These are phyloP conservation scores for Gandaritis pyraliata DNA, from an alignment of 2,888 invertebrate genomes.

Conservation along the genomic window DNA sequence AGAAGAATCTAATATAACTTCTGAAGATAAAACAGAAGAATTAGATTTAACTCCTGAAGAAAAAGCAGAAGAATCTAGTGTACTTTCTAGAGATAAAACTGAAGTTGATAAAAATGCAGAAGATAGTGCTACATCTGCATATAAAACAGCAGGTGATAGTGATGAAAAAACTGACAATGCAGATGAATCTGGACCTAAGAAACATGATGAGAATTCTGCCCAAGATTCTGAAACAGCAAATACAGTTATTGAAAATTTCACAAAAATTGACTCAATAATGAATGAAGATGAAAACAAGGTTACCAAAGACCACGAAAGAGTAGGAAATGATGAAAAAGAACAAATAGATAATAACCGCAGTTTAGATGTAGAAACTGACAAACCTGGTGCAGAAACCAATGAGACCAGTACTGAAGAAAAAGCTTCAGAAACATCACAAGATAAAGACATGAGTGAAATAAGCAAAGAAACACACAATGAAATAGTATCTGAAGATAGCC, in stretches of 20 bases:
- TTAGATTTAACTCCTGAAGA: not conserved
- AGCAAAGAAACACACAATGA: conserved; percentile 35
- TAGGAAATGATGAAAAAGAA: conserved; percentile 8
- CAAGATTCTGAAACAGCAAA: conserved; percentile 5
- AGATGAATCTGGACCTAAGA: conserved; percentile 4
- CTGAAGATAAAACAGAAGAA: not conserved
- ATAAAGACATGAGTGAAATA: conserved; percentile 29
- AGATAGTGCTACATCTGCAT: conserved; percentile 6
- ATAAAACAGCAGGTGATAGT: conserved; percentile 9
- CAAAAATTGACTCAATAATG: not conserved
- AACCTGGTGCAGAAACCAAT: conserved; percentile 8
- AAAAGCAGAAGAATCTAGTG: conserved; percentile 17
- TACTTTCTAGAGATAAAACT: not conserved
- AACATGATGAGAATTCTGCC: conserved; percentile 11
- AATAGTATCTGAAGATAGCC: conserved; percentile 4
- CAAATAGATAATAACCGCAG: conserved; percentile 7
- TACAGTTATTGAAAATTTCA: conserved; percentile 2
- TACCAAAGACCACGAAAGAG: conserved; percentile 6
- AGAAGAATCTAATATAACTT: not conserved
- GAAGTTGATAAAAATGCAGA: not conserved
- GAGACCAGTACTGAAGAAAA: too few relatives aligned
- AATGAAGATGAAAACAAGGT: conserved; percentile 4
- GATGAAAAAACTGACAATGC: conserved; percentile 7
- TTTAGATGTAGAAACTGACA: conserved; percentile 20
- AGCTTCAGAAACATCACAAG: conserved; percentile 29